These are phyloP conservation scores for Pelmatolapia mariae DNA, from an alignment of 2,113 vertebrate species.

Conservation along the genomic window DNA sequence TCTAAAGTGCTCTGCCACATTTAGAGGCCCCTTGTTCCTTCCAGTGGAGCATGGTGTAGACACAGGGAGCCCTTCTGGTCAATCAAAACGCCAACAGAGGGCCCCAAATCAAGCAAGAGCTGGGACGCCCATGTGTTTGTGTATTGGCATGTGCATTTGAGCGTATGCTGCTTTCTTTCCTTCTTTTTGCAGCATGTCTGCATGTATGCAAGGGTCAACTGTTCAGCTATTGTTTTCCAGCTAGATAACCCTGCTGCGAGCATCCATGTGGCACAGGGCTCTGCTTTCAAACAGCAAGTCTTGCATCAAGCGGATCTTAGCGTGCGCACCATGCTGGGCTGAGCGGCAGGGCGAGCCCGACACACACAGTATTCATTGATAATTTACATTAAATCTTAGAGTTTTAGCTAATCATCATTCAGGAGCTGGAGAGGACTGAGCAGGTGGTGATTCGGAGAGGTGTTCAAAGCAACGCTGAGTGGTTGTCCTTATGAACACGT, in stretches of 20 bases:
- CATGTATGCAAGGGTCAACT: neutral
- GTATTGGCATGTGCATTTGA: slow-evolving; percentile 31
- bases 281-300: neutral
- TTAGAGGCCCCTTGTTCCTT: neutral
- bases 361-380: neutral
- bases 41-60: neutral
- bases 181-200: neutral
- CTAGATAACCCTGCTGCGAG: slow-evolving; percentile 26
- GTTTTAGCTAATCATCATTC: neutral
- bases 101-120: neutral
- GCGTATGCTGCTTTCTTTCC: neutral
- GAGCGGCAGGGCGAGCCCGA: neutral
- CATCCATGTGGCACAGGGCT: slow-evolving; percentile 18
- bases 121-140: neutral
- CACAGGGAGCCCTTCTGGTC: neutral
- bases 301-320: neutral
- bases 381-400: neutral
- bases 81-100: slow-evolving; percentile 35
- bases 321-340: neutral
- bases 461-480: neutral
- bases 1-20: neutral
- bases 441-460: neutral
- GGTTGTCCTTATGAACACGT: neutral
- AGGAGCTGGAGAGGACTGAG: neutral
- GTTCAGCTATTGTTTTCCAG: slow-evolving; percentile 4